Evolutionary conservation across 2,797 vertebrate genomes (phyloP).

Genomic region (Esox lucius): DNA sequence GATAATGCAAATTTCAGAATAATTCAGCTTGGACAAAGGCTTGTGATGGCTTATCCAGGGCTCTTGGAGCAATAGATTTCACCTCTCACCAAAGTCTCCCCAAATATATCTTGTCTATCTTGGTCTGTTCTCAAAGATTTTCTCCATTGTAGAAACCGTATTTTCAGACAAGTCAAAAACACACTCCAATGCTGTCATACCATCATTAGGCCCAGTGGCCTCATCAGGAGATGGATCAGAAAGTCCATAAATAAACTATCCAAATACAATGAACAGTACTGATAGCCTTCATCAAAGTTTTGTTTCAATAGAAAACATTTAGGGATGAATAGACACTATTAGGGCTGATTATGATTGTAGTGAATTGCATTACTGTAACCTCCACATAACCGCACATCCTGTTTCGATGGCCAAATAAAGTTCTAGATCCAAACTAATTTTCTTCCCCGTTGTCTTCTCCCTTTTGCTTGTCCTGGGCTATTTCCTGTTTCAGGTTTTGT

Average conservation of each 20-base stretch:
- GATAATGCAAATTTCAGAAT: neutral
- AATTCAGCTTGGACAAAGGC: neutral
- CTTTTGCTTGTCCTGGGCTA: neutral
- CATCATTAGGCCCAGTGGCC: neutral
- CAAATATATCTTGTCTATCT: neutral
- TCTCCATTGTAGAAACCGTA: neutral
- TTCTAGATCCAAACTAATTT: neutral
- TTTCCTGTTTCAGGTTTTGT: neutral
- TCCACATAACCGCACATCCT: neutral
- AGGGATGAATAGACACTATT: neutral
- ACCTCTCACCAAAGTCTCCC: neutral
- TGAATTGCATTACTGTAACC: neutral
- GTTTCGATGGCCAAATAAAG: conserved; percentile 13
- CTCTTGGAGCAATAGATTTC: neutral
- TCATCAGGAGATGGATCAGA: neutral
- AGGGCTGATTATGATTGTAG: neutral
- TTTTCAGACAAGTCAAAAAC: neutral
- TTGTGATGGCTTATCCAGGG: neutral
- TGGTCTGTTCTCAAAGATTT: neutral
- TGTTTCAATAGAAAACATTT: conserved; percentile 8
- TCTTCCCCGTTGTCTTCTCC: neutral
- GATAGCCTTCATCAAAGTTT: neutral
- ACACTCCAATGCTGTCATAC: neutral
- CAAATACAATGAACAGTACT: neutral
- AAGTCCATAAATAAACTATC: neutral